phyloP scores from a whole-genome alignment of 2,797 vertebrate genomes.

The Dromococcyx pavoninus region DNA sequence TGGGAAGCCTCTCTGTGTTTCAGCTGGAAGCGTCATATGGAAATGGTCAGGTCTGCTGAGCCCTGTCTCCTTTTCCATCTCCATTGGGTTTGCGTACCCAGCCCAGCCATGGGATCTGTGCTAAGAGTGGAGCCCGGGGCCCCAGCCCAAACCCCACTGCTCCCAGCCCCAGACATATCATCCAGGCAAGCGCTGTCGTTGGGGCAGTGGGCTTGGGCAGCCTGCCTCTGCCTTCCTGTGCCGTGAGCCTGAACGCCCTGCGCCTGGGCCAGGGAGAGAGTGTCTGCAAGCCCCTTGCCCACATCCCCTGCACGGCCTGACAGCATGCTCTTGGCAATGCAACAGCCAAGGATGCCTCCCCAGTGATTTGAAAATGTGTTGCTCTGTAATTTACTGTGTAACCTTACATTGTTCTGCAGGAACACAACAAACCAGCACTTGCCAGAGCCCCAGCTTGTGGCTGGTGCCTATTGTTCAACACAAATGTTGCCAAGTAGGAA shows the following conservation, averaged over 20 bases:
- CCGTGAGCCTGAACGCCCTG: background rate
- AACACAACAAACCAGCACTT: background rate
- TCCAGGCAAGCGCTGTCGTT: accelerated
- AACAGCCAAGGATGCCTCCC: background rate
- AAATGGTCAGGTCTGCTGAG: background rate
- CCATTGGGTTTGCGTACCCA: accelerated
- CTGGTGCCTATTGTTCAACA: background rate
- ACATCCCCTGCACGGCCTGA: accelerated
- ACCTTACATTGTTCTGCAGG: background rate
- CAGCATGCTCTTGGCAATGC: background rate
- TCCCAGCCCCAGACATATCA: background rate
- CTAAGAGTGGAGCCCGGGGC: background rate
- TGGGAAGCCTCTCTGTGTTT: background rate
- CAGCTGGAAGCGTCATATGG: background rate
- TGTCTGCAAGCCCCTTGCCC: accelerated
- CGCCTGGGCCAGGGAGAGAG: background rate
- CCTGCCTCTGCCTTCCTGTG: background rate
- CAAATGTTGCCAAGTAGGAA: background rate
- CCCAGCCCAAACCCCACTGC: too few relatives aligned
- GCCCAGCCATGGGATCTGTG: background rate
- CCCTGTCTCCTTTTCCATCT: background rate
- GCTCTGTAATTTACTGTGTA: background rate
- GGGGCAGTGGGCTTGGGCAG: background rate
- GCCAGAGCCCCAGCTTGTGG: background rate
- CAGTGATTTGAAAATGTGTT: background rate